A percentile compares a stretch with the other conserved stretches of the same genome.
These are phyloP conservation scores for Isaurus tuberculatus DNA, from an alignment of 92 coral and sea anemone genomes.

Conservation along the genomic window DNA sequence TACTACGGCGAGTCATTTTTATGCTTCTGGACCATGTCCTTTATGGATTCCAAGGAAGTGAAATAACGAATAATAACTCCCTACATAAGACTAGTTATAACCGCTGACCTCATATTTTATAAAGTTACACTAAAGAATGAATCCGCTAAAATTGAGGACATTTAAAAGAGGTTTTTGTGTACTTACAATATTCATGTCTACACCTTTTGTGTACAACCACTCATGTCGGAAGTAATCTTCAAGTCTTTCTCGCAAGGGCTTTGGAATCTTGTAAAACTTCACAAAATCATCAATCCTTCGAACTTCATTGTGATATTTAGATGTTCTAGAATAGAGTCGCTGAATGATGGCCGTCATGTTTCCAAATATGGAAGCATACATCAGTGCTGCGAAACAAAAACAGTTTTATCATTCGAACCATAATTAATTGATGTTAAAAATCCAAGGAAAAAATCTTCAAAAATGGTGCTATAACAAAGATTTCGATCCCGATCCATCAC, in stretches of 20 bases:
- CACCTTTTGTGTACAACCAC: constrained; percentile 96
- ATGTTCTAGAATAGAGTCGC: constrained; percentile 88
- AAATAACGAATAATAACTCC: no score
- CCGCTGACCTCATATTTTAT: no score
- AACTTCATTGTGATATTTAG: constrained; percentile 87
- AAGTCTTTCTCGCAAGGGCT: constrained; percentile 78
- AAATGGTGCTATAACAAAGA: no score
- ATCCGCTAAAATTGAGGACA: no score
- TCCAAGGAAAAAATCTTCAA: no score
- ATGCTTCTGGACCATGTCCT: no score
- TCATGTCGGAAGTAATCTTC: constrained; percentile 92
- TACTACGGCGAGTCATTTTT: no score
- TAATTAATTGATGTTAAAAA: background rate
- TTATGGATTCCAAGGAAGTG: no score
- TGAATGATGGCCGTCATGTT: constrained; percentile 97
- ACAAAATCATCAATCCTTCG: constrained; percentile 87
- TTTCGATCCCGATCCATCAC: no score
- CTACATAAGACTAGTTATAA: no score
- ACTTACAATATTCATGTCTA: constrained; percentile 83
- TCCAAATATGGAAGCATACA: constrained; percentile 97
- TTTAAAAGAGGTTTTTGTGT: background rate
- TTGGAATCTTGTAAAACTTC: constrained; percentile 87
- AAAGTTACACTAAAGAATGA: no score
- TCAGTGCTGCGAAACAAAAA: constrained; percentile 88
- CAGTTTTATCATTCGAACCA: background rate